phyloP scores from a whole-genome alignment of 2,797 vertebrate species.

The Coregonus sp. region DNA sequence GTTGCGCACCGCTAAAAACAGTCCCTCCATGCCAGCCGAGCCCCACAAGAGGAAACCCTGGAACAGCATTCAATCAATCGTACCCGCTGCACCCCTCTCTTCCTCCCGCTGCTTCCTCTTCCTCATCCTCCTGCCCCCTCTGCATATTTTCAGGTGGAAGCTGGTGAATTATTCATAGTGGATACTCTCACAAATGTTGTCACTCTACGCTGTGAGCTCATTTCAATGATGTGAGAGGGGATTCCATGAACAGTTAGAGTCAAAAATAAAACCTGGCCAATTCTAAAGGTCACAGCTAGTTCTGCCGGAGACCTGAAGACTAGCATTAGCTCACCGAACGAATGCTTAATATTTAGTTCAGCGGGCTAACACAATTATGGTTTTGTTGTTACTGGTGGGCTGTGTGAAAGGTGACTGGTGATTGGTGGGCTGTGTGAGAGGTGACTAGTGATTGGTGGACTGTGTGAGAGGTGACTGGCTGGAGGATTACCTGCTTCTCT shows the following conservation, averaged over 20 bases:
- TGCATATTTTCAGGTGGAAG: slow-evolving; percentile 52
- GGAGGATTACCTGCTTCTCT: slow-evolving; percentile 83
- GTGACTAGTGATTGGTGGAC: neutral
- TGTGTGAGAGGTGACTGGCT: neutral
- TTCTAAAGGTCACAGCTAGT: too few species aligned
- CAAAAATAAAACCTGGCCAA: too few species aligned
- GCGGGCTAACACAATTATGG: too few species aligned
- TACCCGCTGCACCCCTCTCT: slow-evolving; percentile 16
- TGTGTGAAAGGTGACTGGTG: neutral
- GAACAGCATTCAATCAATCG: slow-evolving; percentile 3
- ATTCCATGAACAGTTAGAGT: too few species aligned
- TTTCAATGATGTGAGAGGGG: slow-evolving; percentile 51
- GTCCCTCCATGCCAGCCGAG: slow-evolving; percentile 41
- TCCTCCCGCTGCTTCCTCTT: slow-evolving; percentile 40
- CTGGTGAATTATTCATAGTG: slow-evolving; percentile 63
- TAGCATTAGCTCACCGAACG: too few species aligned
- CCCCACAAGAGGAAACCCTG: neutral
- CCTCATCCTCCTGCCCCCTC: slow-evolving; percentile 15
- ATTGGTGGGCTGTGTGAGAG: neutral
- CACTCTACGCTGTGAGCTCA: slow-evolving; percentile 52
- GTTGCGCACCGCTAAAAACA: slow-evolving; percentile 14
- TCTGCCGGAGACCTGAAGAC: too few species aligned
- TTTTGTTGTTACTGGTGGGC: too few species aligned
- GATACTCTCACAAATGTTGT: slow-evolving; percentile 38
- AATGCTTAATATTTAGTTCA: too few species aligned